Conservation (phyloP, 2,888 invertebrate species). For the Troilus luridus region DNA sequence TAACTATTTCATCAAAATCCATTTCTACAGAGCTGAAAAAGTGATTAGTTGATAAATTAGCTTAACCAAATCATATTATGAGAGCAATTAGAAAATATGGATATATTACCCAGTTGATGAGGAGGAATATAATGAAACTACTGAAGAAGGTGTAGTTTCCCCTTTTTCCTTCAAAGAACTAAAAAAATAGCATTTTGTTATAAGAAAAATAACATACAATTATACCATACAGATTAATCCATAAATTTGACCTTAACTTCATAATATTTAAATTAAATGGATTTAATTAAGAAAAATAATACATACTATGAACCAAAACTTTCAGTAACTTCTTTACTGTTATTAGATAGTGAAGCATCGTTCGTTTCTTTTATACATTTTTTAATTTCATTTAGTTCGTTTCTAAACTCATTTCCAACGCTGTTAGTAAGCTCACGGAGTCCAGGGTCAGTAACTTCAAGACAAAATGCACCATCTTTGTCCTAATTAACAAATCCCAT, state of each 20-base stretch:
- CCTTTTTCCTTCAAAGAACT: constrained; percentile 9
- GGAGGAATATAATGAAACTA: constrained; percentile 6
- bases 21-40: no score
- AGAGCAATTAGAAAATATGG: no score
- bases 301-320: constrained; percentile 38
- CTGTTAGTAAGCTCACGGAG: constrained; percentile 55
- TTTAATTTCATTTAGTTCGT: constrained; percentile 49
- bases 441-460: constrained; percentile 61
- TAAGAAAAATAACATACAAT: background rate
- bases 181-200: background rate
- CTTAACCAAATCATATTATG: no score
- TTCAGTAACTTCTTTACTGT: background rate
- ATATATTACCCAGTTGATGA: constrained; percentile 23
- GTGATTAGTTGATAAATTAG: no score
- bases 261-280: no score
- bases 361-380: constrained; percentile 20
- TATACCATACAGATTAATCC: background rate
- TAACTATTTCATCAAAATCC: no score
- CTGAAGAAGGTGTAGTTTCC: background rate
- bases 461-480: constrained; percentile 57
- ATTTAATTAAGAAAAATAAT: background rate
- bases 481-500: background rate
- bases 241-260: no score
- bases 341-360: background rate
- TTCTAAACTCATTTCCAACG: constrained; percentile 50